Base-by-base conservation (phyloP, 2,113 vertebrate species). In the Podiceps cristatus region DNA sequence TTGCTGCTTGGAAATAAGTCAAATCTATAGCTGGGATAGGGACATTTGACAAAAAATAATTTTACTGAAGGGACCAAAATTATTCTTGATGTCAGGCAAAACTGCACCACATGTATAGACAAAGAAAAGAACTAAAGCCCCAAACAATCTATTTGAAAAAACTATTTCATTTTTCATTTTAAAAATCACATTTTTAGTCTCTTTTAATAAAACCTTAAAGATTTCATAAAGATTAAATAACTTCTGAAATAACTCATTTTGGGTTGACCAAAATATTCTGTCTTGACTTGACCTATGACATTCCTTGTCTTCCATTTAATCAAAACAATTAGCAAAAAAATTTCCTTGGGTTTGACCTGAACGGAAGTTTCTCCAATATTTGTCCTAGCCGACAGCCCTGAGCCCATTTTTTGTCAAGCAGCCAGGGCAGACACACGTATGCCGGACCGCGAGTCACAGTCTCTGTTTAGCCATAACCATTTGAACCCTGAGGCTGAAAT, bases 71-170 rank as follows among this genome's bases (percentile, higher is more conserved):
- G 35, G n/a, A 33, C 44, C 11, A 47, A 84, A 90, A 84, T 89
- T 94, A 93, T 92, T 96, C 89, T 74, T 47, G 64, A 77, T 93
- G 77, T 91, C 96, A 90, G 77, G 68, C 84, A 84, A 83, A 91
- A 59, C 71, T 73, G 42, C 27, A 71, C 63, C 47, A 81, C 56
- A 80, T 1, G 11, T 63, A 74, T 0, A 73, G 66, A 82, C 15
- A 82, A 84, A 91, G 19, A 14, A 22, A 80, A 71, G 74, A 84
- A 88, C 7, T 37, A 37, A 50, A 37, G 5, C 31, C 69, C 69
- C 49, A 56, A 40, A 40, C 24, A 80, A 58, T 25, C 29, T 80
- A 13, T 71, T 80, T 74, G 55, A 71, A 77, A 92, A 77, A 83
- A 49, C 3, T 4, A 9, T 35, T 74, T 59, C 9, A 78, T 72